These are phyloP conservation scores for Orgyia antiqua DNA, from an alignment of 2,888 invertebrate genomes.

Conservation along the genomic window DNA sequence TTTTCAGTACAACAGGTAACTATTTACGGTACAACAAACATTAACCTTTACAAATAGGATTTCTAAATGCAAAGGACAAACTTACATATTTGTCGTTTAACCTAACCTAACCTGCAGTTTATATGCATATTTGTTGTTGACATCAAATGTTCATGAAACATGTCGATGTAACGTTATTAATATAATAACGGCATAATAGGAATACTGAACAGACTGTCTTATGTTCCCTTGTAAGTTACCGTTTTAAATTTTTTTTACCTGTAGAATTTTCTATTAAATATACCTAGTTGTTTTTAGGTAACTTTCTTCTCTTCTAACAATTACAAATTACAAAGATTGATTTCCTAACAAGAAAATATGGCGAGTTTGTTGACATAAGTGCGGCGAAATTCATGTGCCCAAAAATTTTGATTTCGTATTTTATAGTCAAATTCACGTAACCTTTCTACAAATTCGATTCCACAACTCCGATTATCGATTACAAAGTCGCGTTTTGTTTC, in stretches of 20 bases:
- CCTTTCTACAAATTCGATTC: conserved; percentile 23
- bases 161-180: neutral
- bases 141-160: neutral
- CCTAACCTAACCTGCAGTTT: neutral
- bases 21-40: conserved; percentile 1
- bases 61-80: neutral
- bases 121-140: neutral
- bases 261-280: too few relatives aligned
- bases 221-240: neutral
- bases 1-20: conserved; percentile 1
- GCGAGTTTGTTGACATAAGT: too few relatives aligned
- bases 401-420: conserved; percentile 12
- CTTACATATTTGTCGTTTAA: neutral
- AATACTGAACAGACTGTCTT: neutral
- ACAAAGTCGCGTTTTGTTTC: conserved; percentile 29
- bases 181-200: neutral
- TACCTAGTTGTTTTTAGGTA: too few relatives aligned
- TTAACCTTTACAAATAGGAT: conserved; percentile 3
- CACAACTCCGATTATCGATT: conserved; percentile 30
- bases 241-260: too few relatives aligned
- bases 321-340: too few relatives aligned
- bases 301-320: too few relatives aligned
- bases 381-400: too few relatives aligned
- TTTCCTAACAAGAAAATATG: too few relatives aligned
- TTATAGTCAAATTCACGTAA: conserved; percentile 18